These are phyloP conservation scores for Xiphias gladius DNA, from an alignment of 2,113 vertebrate genomes.

Conservation along the genomic window DNA sequence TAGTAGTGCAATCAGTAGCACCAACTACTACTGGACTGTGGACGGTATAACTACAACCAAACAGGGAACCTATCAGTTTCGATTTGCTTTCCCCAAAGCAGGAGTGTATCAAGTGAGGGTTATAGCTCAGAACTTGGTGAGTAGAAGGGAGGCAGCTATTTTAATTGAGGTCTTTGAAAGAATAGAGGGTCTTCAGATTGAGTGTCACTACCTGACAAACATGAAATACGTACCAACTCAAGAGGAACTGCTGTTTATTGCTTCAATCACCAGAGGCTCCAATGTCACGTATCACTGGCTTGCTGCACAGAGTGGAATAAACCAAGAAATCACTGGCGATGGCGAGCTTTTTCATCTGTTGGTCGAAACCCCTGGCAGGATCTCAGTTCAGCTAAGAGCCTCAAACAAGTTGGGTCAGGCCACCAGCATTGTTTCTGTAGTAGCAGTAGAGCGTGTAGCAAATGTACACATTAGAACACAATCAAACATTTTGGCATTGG, in stretches of 20 bases:
- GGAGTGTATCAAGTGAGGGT: conserved; percentile 79
- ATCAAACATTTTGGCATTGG: conserved; percentile 54
- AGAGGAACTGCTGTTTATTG: conserved; percentile 69
- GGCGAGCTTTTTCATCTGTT: conserved; percentile 67
- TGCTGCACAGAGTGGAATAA: conserved; percentile 43
- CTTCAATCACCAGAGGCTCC: conserved; percentile 77
- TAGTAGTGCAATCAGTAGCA: conserved; percentile 66
- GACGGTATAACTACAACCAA: conserved; percentile 48
- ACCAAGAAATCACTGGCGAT: conserved; percentile 16
- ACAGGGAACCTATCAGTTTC: conserved; percentile 68
- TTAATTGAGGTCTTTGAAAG: conserved; percentile 79
- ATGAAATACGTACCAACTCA: conserved; percentile 73
- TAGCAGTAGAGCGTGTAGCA: conserved; percentile 72
- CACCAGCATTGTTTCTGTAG: conserved; percentile 57
- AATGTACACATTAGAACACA: conserved; percentile 61
- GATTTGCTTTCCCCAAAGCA: conserved; percentile 73
- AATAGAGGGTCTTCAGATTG: conserved; percentile 77
- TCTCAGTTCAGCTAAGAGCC: conserved; percentile 77
- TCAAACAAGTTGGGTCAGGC: conserved; percentile 76
- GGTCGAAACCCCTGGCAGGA: conserved; percentile 64
- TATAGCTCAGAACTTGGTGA: conserved; percentile 74
- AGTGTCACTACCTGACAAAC: conserved; percentile 61
- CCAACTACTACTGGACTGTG: conserved; percentile 80
- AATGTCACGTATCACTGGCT: conserved; percentile 83
- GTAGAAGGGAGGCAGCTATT: conserved; percentile 65